Evolutionary conservation across 2,797 vertebrate species (phyloP).

Genomic region (Anas flavirostris): DNA sequence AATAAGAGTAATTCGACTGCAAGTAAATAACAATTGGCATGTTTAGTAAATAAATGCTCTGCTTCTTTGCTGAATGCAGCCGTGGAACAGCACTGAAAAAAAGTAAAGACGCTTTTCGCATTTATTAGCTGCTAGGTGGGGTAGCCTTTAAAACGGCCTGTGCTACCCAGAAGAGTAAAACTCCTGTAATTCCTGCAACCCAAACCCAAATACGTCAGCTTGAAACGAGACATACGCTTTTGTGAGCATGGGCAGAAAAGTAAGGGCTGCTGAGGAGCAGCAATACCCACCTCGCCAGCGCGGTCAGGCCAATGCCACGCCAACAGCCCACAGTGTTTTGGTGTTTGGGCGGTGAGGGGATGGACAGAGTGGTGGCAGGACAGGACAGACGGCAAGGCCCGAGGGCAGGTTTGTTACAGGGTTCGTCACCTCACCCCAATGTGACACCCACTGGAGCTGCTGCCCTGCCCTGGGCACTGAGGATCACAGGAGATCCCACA

Average conservation of each 20-base stretch:
- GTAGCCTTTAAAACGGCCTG: neutral
- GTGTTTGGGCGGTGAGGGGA: neutral
- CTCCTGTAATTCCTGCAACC: neutral
- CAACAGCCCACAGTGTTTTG: neutral
- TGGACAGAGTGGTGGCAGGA: neutral
- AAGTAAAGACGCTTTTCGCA: neutral
- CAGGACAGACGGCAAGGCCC: no score
- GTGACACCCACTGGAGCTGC: no score
- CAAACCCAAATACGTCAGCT: neutral
- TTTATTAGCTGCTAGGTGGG: neutral
- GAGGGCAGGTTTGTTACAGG: no score
- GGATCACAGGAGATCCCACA: no score
- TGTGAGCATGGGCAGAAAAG: neutral
- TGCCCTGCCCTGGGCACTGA: no score
- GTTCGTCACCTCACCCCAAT: no score
- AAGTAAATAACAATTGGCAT: neutral
- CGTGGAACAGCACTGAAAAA: neutral
- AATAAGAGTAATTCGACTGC: neutral
- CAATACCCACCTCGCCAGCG: rapidly evolving
- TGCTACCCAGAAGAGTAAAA: no score
- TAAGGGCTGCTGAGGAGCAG: neutral
- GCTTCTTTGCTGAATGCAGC: neutral
- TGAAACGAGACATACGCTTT: neutral
- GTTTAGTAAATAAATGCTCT: neutral
- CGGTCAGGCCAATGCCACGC: no score